A percentile compares a stretch with the other conserved stretches of the same genome.
These are phyloP conservation scores for Fopius arisanus DNA, from an alignment of 1,140 invertebrate genomes.

Conservation along the genomic window DNA sequence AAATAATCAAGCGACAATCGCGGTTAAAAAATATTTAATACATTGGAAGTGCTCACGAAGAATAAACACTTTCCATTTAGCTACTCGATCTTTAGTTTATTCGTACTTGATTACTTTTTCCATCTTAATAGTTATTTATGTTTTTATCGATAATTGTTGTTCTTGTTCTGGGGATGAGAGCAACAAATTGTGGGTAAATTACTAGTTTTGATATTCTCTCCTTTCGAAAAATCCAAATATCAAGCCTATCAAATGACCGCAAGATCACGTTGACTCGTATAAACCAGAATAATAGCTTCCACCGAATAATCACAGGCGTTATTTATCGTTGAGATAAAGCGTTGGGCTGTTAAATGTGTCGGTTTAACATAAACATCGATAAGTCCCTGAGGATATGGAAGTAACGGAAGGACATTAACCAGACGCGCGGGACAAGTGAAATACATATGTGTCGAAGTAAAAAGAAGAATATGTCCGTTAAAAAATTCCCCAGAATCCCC, in stretches of 20 bases:
- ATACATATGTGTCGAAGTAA: background rate
- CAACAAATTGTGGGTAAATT: too few species aligned
- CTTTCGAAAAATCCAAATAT: background rate
- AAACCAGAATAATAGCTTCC: background rate
- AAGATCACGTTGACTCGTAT: background rate
- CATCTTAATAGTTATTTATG: too few species aligned
- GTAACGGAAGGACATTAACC: slow-evolving; percentile 40
- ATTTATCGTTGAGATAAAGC: slow-evolving; percentile 46
- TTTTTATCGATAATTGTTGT: too few species aligned
- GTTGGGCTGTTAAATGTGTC: slow-evolving; percentile 42
- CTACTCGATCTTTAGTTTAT: too few species aligned
- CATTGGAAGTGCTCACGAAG: too few species aligned
- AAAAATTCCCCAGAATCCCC: too few species aligned
- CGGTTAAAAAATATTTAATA: too few species aligned
- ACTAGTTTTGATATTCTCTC: background rate
- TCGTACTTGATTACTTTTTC: too few species aligned
- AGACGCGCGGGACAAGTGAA: slow-evolving; percentile 29
- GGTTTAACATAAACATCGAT: slow-evolving; percentile 49
- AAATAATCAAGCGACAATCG: too few species aligned
- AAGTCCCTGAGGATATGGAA: slow-evolving; percentile 31
- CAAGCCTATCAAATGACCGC: background rate
- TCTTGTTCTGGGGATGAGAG: too few species aligned
- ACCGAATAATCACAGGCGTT: slow-evolving; percentile 19
- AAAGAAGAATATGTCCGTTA: background rate
- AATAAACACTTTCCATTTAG: too few species aligned